Conservation (phyloP, 2,113 vertebrate genomes). For the Puntigrus tetrazona region DNA sequence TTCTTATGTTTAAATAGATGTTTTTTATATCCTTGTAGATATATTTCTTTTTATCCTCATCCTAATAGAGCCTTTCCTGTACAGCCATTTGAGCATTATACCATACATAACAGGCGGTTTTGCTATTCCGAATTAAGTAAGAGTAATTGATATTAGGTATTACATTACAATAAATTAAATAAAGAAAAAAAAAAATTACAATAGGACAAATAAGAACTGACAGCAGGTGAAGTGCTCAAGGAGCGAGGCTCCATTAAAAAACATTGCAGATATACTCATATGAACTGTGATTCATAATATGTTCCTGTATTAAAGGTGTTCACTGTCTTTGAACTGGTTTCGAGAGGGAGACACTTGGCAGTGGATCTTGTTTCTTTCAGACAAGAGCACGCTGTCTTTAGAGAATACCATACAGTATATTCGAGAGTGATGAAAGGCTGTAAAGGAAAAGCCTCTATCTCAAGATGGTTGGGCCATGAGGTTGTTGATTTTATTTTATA, state of each 20-base stretch:
- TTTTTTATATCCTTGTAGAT: neutral
- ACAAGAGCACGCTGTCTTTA: neutral
- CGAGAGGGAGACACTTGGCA: neutral
- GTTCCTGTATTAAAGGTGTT: neutral
- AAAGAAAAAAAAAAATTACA: no score
- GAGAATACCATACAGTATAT: neutral
- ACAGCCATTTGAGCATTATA: neutral
- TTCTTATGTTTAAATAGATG: neutral
- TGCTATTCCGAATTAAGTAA: neutral
- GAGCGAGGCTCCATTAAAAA: no score
- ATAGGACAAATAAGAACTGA: no score
- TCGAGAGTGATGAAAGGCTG: neutral
- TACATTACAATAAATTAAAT: neutral
- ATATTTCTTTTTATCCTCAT: neutral
- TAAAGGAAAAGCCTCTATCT: neutral
- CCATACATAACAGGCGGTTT: neutral
- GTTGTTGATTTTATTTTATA: no score
- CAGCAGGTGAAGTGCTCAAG: no score
- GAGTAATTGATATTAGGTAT: no score
- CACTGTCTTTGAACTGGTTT: neutral
- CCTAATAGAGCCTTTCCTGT: no score
- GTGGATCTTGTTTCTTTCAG: neutral
- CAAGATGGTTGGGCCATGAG: no score
- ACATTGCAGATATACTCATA: no score
- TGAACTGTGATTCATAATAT: neutral